phyloP scores from a whole-genome alignment of 1,140 invertebrate genomes.

The Penaeus chinensis region DNA sequence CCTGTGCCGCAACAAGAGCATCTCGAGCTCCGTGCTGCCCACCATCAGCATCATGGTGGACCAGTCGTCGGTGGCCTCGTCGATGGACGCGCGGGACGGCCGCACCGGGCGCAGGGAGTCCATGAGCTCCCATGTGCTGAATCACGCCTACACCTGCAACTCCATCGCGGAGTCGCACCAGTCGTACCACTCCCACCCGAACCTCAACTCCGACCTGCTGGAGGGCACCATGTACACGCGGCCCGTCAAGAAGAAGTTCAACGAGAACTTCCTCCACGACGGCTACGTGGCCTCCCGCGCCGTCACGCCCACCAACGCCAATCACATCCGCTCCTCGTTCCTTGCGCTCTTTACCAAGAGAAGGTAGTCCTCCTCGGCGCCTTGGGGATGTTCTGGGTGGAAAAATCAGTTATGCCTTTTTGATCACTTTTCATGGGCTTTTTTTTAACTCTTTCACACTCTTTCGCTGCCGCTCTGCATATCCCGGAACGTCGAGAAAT shows the following conservation, averaged over 20 bases:
- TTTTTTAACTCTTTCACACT: not conserved
- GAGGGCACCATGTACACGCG: constrained; percentile 50
- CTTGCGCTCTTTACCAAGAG: constrained; percentile 50
- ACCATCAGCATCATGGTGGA: constrained; percentile 56
- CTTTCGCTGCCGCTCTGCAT: no score
- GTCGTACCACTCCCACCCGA: constrained; percentile 53
- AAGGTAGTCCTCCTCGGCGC: constrained; percentile 25
- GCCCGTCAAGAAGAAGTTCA: constrained; percentile 21
- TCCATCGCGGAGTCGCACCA: constrained; percentile 46
- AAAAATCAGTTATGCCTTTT: not conserved
- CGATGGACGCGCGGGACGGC: not conserved
- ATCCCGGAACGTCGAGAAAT: no score
- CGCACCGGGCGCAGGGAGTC: constrained; percentile 23
- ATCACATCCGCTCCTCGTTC: constrained; percentile 54
- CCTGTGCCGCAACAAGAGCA: constrained; percentile 37
- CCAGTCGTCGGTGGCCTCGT: not conserved
- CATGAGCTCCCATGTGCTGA: constrained; percentile 30
- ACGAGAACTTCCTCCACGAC: not conserved
- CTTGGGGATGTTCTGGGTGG: no score
- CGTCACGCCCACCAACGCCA: not conserved
- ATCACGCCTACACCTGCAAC: constrained; percentile 50
- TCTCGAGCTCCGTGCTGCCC: constrained; percentile 54
- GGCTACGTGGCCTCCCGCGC: not conserved
- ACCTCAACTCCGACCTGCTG: constrained; percentile 48
- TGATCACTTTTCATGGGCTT: not conserved